Evolutionary conservation across 2,888 invertebrate genomes (phyloP), one percentile per base, ranked within the genome.

Genomic region (Sminthurinus aureus): DNA sequence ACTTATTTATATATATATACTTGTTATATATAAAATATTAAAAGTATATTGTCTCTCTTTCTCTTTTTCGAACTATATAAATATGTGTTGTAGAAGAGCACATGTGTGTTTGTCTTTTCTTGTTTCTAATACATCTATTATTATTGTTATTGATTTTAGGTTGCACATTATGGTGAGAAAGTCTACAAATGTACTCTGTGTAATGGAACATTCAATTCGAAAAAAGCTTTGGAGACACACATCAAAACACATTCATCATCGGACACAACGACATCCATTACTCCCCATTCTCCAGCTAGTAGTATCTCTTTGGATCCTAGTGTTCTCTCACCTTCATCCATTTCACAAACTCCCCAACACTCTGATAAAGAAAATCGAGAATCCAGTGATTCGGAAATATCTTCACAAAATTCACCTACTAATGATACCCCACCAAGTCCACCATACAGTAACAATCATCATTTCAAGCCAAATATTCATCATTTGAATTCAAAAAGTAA

Each of bases 141-240:
- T 58, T 18, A 6, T 18, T 58, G 9, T 58, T 58, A 18, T 13
- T 13, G n/a, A 58, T 58, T 84, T 12, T 94, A 95, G 86, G 96
- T 96, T 64, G 96, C 96, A 88, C 97, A 97, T 90, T 96, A 95
- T 89, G 96, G 96, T 0, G 95, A 96, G 90, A 96, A 96, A 89
- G 96, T 96, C 85, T 96, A 97, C 91, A 96, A 96, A 89, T 97
- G 97, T 90, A 96, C 96, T 3, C 94, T 96, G 38, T 97, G 97
- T 90, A 95, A 96, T 89, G 95, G 96, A 89, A 96, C 96, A 0
- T 97, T 97, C 90, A 96, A 94, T 89, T 96, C 95, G 50, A 96
- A 96, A 90, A 96, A 96, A 90, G 94, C 94, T 88, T 95, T 97
- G 95, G 96, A 96, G 90, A 93, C 95, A 20, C 96, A 97, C 90